Evolutionary conservation across 2,113 vertebrate species (phyloP).

Genomic region (Varanus komodoensis): DNA sequence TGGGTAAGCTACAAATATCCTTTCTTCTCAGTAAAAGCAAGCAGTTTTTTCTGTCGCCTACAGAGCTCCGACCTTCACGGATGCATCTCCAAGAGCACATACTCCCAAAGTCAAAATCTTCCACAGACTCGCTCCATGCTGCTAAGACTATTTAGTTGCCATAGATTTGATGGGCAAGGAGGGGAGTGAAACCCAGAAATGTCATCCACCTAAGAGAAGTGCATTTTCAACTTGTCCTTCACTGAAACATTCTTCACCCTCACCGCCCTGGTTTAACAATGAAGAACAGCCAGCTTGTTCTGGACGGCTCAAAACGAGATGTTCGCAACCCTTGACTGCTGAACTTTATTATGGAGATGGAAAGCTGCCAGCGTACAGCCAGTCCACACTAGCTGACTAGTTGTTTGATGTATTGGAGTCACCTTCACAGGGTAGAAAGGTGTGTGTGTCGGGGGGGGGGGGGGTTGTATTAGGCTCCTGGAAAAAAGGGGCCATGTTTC

Average conservation of each 20-base stretch:
- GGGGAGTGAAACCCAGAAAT: background rate
- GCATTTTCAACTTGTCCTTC: constrained; percentile 54
- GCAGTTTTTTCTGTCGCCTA: background rate
- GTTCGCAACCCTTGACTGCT: constrained; percentile 47
- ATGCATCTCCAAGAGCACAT: background rate
- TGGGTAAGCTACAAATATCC: background rate
- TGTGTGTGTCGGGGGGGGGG: background rate
- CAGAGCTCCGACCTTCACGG: background rate
- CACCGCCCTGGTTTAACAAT: constrained; percentile 22
- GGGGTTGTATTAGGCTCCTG: constrained; percentile 23
- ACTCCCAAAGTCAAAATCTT: background rate
- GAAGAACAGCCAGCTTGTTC: constrained; percentile 37
- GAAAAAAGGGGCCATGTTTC: background rate
- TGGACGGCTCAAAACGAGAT: constrained; percentile 29
- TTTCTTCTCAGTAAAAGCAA: background rate
- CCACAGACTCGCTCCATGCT: background rate
- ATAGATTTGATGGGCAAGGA: background rate
- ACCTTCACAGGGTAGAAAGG: constrained; percentile 44
- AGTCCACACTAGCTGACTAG: constrained; percentile 36
- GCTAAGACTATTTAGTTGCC: background rate
- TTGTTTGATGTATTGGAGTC: constrained; percentile 51
- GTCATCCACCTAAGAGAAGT: constrained; percentile 35
- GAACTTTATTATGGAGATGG: constrained; percentile 62
- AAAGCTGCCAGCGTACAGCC: constrained; percentile 57
- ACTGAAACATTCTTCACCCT: background rate